Base-by-base conservation (phyloP, 2,797 vertebrate genomes). In the Hippoglossus hippoglossus region DNA sequence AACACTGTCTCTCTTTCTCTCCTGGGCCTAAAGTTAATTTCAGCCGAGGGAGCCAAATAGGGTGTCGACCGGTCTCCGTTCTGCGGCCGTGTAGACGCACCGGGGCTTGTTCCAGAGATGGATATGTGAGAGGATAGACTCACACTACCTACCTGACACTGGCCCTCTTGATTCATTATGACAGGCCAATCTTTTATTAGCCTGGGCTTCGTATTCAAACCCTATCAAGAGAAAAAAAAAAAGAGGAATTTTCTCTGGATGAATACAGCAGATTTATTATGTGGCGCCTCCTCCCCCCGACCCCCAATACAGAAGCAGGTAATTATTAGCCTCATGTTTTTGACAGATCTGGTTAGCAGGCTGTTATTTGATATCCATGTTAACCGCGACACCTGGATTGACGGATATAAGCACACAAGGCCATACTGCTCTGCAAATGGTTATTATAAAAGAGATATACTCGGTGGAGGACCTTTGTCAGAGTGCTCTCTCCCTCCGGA, bases 141-240 rank as follows among this genome's bases (percentile, higher is more conserved):
- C 93, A 91, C 93, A 93, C 90, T 91, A 79, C 87, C 90, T 89
- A 83, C 74, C 91, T 94, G 94, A 94, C 94, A 94, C 85, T 75
- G 91, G 83, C 74, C 83, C 88, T 84, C 81, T 84, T 95, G 93
- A 95, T 95, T 95, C 93, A 95, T 95, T 94, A 92, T 93, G 94
- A 94, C 94, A 94, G 94, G 87, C 82, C 93, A 93, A 94, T 94
- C 93, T 95, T 95, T 95, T 95, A 95, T 94, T 94, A 95, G 94
- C 91, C 92, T 71, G 83, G 85, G 85, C 85, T 90, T 93, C 90
- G 79, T 93, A 88, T 94, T 94, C 92, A 94, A 94, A 94, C 89
- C 92, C 88, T 89, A 94, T 93, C 90, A 91, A 71, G 75, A 61
- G 67, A 75, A 77, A 87, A 87, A 90, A 86, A 25, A 25, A 81